These are phyloP conservation scores for Pomacea canaliculata DNA, from an alignment of 2,888 invertebrate species.

Conservation along the genomic window DNA sequence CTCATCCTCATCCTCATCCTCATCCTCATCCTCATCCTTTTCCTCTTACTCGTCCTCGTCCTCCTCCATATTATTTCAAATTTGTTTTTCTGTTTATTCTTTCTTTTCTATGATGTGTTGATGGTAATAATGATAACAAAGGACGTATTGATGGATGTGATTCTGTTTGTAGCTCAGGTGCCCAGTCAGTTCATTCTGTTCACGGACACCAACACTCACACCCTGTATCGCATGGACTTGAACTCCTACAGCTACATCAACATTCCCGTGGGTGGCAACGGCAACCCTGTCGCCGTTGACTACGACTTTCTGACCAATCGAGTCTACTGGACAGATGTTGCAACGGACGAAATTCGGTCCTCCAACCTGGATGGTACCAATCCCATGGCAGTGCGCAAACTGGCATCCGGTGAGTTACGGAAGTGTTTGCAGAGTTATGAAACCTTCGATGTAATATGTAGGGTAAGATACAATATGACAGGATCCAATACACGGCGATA, in stretches of 20 bases:
- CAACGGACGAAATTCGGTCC: slow-evolving; percentile 33
- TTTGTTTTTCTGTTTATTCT: no score
- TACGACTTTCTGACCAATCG: slow-evolving; percentile 37
- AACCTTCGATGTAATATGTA: no score
- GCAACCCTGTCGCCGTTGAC: slow-evolving; percentile 37
- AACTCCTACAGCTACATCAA: slow-evolving; percentile 36
- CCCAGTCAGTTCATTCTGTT: slow-evolving; percentile 58
- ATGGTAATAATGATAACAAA: no score
- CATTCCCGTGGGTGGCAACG: slow-evolving; percentile 33
- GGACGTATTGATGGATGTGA: no score
- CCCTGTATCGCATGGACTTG: slow-evolving; percentile 74
- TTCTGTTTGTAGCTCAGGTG: slow-evolving; percentile 29
- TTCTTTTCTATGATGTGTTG: no score
- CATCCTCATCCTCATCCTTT: no score
- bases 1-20: no score
- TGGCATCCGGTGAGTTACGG: slow-evolving; percentile 29
- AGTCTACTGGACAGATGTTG: slow-evolving; percentile 39
- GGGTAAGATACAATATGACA: no score
- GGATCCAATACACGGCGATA: no score
- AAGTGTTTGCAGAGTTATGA: no score
- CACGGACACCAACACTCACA: slow-evolving; percentile 72
- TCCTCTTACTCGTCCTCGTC: no score
- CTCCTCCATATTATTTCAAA: no score
- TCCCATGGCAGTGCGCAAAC: slow-evolving; percentile 31
- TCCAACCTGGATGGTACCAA: slow-evolving; percentile 38